Conservation (phyloP, 2,113 vertebrate genomes). For the Nerophis lumbriciformis region DNA sequence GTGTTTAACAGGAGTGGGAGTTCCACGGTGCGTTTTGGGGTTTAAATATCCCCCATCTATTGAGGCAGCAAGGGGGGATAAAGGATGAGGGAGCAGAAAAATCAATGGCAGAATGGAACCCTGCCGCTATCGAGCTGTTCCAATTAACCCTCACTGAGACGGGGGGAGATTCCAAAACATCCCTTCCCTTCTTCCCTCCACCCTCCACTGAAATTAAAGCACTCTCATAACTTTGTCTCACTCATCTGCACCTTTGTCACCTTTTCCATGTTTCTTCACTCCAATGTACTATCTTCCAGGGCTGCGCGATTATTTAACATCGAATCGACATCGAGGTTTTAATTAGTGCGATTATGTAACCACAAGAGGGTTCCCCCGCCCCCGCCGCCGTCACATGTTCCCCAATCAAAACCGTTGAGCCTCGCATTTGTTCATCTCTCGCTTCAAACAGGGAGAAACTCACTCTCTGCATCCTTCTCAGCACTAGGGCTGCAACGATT, state of each 20-base stretch:
- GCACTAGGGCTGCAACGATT: no score
- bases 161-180: conserved; percentile 72
- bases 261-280: conserved; percentile 57
- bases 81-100: conserved; percentile 69
- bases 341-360: no score
- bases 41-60: conserved; percentile 71
- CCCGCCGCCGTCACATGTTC: no score
- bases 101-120: conserved; percentile 81
- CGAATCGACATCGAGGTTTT: no score
- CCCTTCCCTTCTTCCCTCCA: conserved; percentile 48
- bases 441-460: no score
- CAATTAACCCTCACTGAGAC: conserved; percentile 74
- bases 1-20: conserved; percentile 65
- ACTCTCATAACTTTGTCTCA: conserved; percentile 54
- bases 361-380: no score
- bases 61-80: conserved; percentile 67
- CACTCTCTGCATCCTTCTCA: no score
- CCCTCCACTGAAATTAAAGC: conserved; percentile 53
- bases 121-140: conserved; percentile 77
- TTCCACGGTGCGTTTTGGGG: conserved; percentile 62
- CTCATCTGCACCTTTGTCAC: conserved; percentile 54
- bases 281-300: conserved; percentile 18
- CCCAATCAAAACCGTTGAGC: no score
- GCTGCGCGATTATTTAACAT: no score
- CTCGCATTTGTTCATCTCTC: no score